These are phyloP conservation scores for Trigoniulus corallinus DNA, from an alignment of 1,140 invertebrate species.

Conservation along the genomic window DNA sequence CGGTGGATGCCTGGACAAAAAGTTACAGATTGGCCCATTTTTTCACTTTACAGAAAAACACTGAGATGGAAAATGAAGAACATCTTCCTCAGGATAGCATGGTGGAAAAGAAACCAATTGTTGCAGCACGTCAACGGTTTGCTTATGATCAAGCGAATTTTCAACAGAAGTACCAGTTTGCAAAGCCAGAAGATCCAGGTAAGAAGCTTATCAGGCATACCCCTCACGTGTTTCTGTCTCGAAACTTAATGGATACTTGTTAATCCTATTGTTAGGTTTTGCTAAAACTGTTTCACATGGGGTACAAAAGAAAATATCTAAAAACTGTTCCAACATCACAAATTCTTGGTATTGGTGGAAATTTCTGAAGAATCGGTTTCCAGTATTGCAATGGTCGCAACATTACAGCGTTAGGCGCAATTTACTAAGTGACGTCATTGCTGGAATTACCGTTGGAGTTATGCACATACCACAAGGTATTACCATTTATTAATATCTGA, in stretches of 20 bases:
- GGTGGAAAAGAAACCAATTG: not conserved
- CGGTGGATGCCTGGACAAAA: too few relatives aligned
- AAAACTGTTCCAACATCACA: not conserved
- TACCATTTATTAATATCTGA: too few relatives aligned
- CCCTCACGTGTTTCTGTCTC: not conserved
- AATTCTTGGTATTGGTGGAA: not conserved
- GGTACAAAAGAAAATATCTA: not conserved
- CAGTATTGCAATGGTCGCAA: conserved; percentile 22
- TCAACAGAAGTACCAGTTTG: not conserved
- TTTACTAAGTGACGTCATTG: conserved; percentile 21
- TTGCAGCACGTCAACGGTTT: not conserved
- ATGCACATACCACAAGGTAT: conserved; percentile 88
- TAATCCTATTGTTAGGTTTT: not conserved
- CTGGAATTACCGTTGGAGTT: conserved; percentile 70
- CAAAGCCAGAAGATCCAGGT: not conserved
- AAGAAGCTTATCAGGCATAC: not conserved
- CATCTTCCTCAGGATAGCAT: too few relatives aligned
- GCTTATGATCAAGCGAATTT: not conserved
- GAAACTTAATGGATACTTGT: not conserved
- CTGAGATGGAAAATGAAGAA: too few relatives aligned
- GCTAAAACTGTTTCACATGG: not conserved
- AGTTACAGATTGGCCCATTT: too few relatives aligned
- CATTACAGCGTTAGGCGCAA: conserved; percentile 16
- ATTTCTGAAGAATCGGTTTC: conserved; percentile 12
- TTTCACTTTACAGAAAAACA: too few relatives aligned